Conservation (phyloP, 2,888 invertebrate species). For the Macropis europaea region DNA sequence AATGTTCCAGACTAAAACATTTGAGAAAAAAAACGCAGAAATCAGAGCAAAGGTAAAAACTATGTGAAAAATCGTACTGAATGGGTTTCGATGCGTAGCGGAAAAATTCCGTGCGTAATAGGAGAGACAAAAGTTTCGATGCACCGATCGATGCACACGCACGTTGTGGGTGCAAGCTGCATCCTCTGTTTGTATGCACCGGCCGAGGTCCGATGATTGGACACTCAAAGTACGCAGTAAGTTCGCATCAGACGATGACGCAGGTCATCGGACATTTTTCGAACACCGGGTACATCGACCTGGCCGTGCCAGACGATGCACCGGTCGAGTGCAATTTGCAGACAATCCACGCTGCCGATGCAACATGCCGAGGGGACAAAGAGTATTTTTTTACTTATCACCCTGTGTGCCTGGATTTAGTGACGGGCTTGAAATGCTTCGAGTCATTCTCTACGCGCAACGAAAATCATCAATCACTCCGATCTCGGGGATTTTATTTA, state of each 20-base stretch:
- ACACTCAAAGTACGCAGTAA: slow-evolving; percentile 39
- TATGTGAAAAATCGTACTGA: too few species aligned
- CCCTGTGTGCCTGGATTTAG: slow-evolving; percentile 39
- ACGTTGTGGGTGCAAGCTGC: slow-evolving; percentile 31
- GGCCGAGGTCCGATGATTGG: slow-evolving; percentile 43
- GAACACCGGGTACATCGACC: slow-evolving; percentile 54
- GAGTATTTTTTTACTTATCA: slow-evolving; percentile 50
- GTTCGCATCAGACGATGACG: slow-evolving; percentile 42
- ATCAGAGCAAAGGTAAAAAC: too few species aligned
- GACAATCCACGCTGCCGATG: slow-evolving; percentile 42
- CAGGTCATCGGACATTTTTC: slow-evolving; percentile 50
- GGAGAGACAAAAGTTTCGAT: too few species aligned
- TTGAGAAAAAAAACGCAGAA: too few species aligned
- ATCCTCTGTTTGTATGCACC: slow-evolving; percentile 56
- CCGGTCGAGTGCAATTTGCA: slow-evolving; percentile 56
- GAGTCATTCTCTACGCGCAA: slow-evolving; percentile 1
- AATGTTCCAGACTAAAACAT: too few species aligned
- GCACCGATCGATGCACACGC: not conserved
- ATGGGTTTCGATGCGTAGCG: too few species aligned
- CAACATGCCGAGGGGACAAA: slow-evolving; percentile 39
- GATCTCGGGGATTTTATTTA: too few species aligned
- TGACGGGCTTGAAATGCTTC: slow-evolving; percentile 29
- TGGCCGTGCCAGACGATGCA: slow-evolving; percentile 48
- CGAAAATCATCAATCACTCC: not conserved
- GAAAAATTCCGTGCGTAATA: too few species aligned